Conservation (phyloP, 1,140 invertebrate species). For the Cyphomyrmex costatus region DNA sequence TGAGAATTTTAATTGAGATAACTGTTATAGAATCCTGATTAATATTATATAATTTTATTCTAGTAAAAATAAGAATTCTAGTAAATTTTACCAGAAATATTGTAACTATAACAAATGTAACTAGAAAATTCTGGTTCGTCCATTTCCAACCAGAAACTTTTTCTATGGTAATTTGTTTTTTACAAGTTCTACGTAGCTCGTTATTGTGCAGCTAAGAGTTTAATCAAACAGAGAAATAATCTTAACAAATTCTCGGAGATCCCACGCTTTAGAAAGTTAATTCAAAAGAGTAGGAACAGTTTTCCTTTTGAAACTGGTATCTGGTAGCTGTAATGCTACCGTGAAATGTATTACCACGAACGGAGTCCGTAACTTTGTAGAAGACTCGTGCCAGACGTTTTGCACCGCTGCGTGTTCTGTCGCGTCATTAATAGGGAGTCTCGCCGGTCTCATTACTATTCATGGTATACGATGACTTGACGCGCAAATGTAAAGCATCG, state of each 20-base stretch:
- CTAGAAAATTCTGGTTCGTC: too few species aligned
- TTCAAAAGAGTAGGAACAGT: background rate
- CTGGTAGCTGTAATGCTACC: conserved; percentile 24
- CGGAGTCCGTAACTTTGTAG: conserved; percentile 36
- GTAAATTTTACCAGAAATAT: too few species aligned
- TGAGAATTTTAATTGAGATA: too few species aligned
- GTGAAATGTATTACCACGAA: conserved; percentile 39
- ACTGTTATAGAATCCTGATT: too few species aligned
- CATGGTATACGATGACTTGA: conserved; percentile 51
- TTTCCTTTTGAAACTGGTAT: conserved; percentile 24
- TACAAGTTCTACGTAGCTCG: background rate
- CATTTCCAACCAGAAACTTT: too few species aligned
- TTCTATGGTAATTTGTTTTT: background rate
- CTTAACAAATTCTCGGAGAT: conserved; percentile 7
- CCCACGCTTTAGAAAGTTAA: conserved; percentile 12
- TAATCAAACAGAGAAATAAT: background rate
- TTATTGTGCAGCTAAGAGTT: background rate
- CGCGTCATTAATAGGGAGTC: conserved; percentile 37
- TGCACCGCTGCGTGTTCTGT: conserved; percentile 29
- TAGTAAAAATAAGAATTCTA: too few species aligned
- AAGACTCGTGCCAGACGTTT: conserved; percentile 44
- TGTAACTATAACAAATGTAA: too few species aligned
- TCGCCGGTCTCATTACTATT: conserved; percentile 60
- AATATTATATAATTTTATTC: too few species aligned
- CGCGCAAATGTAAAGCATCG: background rate